phyloP scores from a whole-genome alignment of 2,797 vertebrate genomes.

The Peromyscus eremicus region DNA sequence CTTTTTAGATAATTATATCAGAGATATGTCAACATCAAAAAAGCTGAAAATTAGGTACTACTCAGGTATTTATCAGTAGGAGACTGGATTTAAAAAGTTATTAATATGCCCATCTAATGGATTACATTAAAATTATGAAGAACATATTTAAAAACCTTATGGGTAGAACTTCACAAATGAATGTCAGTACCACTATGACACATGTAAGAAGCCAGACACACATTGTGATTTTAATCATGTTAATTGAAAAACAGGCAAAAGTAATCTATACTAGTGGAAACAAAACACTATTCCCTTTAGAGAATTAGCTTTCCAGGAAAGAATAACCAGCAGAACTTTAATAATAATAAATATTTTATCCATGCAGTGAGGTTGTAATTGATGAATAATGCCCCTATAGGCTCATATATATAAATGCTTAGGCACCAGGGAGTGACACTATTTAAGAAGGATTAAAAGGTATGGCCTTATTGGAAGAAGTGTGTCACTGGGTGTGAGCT shows the following conservation, averaged over 20 bases:
- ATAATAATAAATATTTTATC: not conserved
- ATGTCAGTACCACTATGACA: not conserved
- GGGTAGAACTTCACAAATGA: not conserved
- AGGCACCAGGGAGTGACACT: not conserved
- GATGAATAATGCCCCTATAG: not conserved
- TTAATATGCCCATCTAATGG: not conserved
- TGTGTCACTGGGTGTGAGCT: not conserved
- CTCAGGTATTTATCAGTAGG: not conserved
- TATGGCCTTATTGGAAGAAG: not conserved
- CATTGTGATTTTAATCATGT: not conserved
- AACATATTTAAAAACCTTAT: not conserved
- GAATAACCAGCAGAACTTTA: not conserved
- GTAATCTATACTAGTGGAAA: not conserved
- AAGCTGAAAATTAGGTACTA: not conserved
- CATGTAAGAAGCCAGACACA: not conserved
- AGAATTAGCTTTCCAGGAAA: not conserved
- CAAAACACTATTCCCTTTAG: not conserved
- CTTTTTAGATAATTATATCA: not conserved
- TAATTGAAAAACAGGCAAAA: slow-evolving; percentile 31
- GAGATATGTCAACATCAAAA: slow-evolving; percentile 24
- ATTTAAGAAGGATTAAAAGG: not conserved
- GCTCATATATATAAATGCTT: not conserved
- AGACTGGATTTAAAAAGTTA: not conserved
- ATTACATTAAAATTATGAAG: not conserved
- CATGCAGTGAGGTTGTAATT: not conserved